These are phyloP conservation scores for Drosophila triauraria DNA, from an alignment of 1,140 invertebrate species.

Conservation along the genomic window DNA sequence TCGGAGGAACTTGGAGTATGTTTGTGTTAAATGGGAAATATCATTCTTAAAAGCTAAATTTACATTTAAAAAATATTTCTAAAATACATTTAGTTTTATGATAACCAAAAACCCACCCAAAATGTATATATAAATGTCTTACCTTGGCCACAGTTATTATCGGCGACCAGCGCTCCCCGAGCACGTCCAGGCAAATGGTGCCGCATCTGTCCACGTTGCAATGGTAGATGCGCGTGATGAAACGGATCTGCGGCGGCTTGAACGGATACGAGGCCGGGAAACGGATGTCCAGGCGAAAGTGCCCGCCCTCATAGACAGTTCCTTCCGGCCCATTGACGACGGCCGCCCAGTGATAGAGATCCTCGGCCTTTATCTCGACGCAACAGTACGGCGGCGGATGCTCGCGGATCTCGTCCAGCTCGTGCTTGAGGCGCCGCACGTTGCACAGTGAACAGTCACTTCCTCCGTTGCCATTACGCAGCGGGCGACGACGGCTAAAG, in stretches of 20 bases:
- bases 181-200: conserved; percentile 63
- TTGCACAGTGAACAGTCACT: background rate
- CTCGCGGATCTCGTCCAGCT: conserved; percentile 45
- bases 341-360: conserved; percentile 60
- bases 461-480: background rate
- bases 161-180: conserved; percentile 69
- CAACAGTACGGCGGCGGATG: conserved; percentile 68
- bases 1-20: too few species aligned
- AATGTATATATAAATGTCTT: background rate
- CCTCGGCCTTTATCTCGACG: conserved; percentile 37
- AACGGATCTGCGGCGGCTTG: conserved; percentile 90
- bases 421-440: conserved; percentile 23
- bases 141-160: conserved; percentile 62
- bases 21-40: too few species aligned
- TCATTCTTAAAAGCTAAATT: too few species aligned
- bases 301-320: conserved; percentile 60
- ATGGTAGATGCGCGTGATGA: conserved; percentile 91
- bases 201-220: conserved; percentile 72
- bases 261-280: conserved; percentile 69
- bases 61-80: too few species aligned
- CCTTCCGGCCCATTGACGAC: conserved; percentile 45
- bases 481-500: background rate
- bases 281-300: conserved; percentile 59
- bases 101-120: background rate
- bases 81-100: too few species aligned